phyloP scores from a whole-genome alignment of 1,140 invertebrate genomes.

The Drosophila nikananu region DNA sequence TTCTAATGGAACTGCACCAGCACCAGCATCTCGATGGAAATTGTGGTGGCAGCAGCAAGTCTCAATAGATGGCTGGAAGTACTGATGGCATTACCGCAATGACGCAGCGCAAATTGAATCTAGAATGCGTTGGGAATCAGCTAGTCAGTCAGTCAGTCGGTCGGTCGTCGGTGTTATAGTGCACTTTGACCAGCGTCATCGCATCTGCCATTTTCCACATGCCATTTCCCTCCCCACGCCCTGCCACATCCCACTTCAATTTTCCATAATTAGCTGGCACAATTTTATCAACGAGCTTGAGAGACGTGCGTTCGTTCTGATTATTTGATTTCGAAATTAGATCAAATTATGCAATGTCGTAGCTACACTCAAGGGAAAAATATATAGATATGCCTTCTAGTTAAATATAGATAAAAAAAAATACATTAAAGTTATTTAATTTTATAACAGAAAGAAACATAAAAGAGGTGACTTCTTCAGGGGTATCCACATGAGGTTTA shows the following conservation, averaged over 20 bases:
- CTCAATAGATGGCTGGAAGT: constrained; percentile 1
- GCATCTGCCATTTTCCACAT: constrained; percentile 2
- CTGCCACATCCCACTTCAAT: constrained; percentile 12
- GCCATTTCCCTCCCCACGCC: constrained; percentile 1
- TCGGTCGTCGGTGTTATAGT: constrained; percentile 13
- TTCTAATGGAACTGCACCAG: constrained; percentile 49
- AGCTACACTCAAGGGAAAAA: constrained; percentile 1
- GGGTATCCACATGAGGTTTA: no score
- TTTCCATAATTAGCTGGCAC: constrained; percentile 63
- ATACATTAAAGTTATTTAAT: not conserved
- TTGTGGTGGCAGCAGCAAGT: constrained; percentile 45
- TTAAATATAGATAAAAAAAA: not conserved
- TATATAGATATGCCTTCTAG: no score
- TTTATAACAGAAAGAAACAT: no score
- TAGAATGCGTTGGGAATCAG: constrained; percentile 25
- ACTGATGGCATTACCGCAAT: constrained; percentile 60
- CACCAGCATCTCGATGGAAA: constrained; percentile 22
- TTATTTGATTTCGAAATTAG: constrained; percentile 73
- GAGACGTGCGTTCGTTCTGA: constrained; percentile 19
- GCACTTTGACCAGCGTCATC: constrained; percentile 42
- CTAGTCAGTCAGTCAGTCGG: constrained; percentile 9
- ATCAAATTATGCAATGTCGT: constrained; percentile 61
- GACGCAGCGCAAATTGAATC: constrained; percentile 71
- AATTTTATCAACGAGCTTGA: constrained; percentile 54
- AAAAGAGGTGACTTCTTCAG: no score